These are phyloP conservation scores for Dascyllus trimaculatus DNA, from an alignment of 2,113 vertebrate genomes.

Conservation along the genomic window DNA sequence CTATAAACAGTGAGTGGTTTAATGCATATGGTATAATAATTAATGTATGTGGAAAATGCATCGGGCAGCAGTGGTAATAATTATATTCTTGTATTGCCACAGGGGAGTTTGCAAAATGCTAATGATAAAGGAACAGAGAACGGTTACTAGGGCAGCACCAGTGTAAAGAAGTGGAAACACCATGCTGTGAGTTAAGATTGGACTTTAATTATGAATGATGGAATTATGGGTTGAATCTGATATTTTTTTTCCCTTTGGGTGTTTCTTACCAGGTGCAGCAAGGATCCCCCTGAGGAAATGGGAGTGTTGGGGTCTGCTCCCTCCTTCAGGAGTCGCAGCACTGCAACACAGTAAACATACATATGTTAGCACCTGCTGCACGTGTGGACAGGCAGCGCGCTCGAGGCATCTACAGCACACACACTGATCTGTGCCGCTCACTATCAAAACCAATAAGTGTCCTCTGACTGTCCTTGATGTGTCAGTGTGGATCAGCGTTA, in stretches of 20 bases:
- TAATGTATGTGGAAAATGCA: slow-evolving; percentile 19
- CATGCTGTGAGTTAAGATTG: background rate
- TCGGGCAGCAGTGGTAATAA: background rate
- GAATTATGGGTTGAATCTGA: no score
- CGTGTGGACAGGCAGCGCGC: slow-evolving; percentile 11
- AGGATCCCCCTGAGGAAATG: slow-evolving; percentile 90
- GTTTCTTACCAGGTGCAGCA: slow-evolving; percentile 94
- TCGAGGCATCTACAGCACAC: background rate
- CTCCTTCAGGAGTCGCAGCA: slow-evolving; percentile 91
- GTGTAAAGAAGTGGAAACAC: background rate
- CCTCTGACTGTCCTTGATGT: slow-evolving; percentile 51
- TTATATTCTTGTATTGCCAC: slow-evolving; percentile 1
- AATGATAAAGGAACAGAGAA: slow-evolving; percentile 9
- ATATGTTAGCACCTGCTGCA: slow-evolving; percentile 42
- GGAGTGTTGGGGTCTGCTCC: slow-evolving; percentile 87
- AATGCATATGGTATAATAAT: background rate
- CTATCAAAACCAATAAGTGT: slow-evolving; percentile 35
- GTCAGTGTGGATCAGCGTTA: slow-evolving; percentile 45
- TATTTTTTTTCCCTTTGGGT: no score
- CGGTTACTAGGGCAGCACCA: background rate
- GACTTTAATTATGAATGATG: no score
- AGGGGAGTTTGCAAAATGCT: background rate
- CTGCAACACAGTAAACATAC: slow-evolving; percentile 85
- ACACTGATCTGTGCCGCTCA: slow-evolving; percentile 33
- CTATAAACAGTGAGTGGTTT: slow-evolving; percentile 17